Evolutionary conservation across 2,797 vertebrate species (phyloP).

Genomic region (Neosilurus hyrtlii): DNA sequence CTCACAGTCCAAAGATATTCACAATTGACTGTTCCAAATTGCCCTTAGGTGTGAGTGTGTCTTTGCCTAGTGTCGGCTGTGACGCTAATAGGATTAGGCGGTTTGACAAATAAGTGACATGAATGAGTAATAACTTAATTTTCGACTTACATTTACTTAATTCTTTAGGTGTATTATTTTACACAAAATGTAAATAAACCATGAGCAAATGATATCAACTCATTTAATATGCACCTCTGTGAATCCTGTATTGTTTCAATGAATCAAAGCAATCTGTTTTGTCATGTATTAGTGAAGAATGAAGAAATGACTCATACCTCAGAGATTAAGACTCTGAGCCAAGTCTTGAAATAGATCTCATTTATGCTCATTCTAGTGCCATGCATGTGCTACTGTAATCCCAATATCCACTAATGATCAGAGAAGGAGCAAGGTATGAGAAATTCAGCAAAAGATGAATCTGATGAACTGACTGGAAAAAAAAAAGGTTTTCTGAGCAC

Average conservation of each 20-base stretch:
- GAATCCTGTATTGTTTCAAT: background rate
- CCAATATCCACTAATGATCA: background rate
- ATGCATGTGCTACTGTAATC: background rate
- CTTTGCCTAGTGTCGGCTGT: too few relatives aligned
- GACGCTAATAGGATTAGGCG: too few relatives aligned
- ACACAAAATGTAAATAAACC: too few relatives aligned
- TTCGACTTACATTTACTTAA: too few relatives aligned
- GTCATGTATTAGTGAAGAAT: background rate
- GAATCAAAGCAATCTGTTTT: too few relatives aligned
- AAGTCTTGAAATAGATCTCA: background rate
- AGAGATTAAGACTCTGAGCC: conserved; percentile 3
- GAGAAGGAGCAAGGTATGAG: background rate
- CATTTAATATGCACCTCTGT: background rate
- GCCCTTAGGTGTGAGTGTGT: too few relatives aligned
- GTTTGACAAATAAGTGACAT: too few relatives aligned
- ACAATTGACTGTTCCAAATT: too few relatives aligned
- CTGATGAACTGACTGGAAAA: background rate
- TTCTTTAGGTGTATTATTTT: too few relatives aligned
- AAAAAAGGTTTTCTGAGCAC: background rate
- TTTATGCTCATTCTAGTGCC: background rate
- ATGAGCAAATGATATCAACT: background rate
- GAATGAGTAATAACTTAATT: too few relatives aligned
- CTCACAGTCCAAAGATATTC: too few relatives aligned
- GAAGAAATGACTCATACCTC: background rate
- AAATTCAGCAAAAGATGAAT: background rate